Conservation (phyloP, 2,888 invertebrate species). For the Caenorhabditis sulstoni region DNA sequence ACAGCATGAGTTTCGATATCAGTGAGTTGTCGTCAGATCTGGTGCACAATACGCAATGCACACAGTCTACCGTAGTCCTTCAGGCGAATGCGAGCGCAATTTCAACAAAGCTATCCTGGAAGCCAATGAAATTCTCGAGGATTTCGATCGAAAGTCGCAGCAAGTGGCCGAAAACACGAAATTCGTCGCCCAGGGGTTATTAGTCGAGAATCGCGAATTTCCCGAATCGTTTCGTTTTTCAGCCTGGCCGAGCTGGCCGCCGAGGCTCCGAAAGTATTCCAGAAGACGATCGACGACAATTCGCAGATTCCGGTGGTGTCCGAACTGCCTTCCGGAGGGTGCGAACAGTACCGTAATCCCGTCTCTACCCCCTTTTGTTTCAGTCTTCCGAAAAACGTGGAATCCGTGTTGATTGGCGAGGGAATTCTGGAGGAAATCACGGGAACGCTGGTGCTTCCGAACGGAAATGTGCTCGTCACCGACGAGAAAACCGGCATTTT, state of each 20-base stretch:
- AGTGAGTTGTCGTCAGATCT: conserved; percentile 29
- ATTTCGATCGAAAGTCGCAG: conserved; percentile 52
- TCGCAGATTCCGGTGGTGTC: conserved; percentile 49
- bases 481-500: conserved; percentile 62
- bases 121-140: conserved; percentile 47
- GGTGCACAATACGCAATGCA: background rate
- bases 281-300: conserved; percentile 57
- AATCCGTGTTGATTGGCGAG: conserved; percentile 63
- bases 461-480: conserved; percentile 62
- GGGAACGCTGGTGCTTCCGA: conserved; percentile 62
- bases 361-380: background rate
- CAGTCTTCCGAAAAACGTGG: conserved; percentile 64
- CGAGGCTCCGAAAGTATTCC: conserved; percentile 39
- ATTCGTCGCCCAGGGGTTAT: conserved; percentile 32
- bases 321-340: conserved; percentile 59
- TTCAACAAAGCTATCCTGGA: conserved; percentile 47
- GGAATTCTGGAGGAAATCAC: conserved; percentile 63
- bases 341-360: background rate
- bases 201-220: too few relatives aligned
- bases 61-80: background rate
- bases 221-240: conserved; percentile 14
- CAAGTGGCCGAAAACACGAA: conserved; percentile 47
- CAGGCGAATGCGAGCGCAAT: conserved; percentile 56
- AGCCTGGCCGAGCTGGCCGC: conserved; percentile 36
- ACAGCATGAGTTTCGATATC: conserved; percentile 57